phyloP scores from a whole-genome alignment of 2,113 vertebrate genomes.

The Thymallus thymallus region DNA sequence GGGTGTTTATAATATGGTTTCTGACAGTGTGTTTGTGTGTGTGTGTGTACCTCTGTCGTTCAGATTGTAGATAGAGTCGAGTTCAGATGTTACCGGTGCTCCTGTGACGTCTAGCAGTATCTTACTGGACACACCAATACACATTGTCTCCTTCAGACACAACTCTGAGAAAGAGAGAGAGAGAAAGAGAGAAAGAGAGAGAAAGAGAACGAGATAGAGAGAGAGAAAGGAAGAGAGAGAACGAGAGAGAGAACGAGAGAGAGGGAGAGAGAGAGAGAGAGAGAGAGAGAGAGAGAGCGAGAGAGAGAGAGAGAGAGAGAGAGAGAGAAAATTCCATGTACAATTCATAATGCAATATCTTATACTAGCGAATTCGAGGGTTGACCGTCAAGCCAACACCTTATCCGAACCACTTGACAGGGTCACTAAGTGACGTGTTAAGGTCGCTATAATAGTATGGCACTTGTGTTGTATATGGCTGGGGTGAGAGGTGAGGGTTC shows the following conservation, averaged over 20 bases:
- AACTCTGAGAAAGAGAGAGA: conserved; percentile 70
- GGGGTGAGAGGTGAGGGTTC: no score
- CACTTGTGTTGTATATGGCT: no score
- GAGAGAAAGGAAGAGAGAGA: not conserved
- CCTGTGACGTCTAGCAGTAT: conserved; percentile 82
- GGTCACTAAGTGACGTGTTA: no score
- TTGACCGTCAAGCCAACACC: no score
- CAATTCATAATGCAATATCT: no score
- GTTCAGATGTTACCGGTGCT: conserved; percentile 61
- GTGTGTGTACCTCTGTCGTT: conserved; percentile 69
- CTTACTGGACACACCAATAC: conserved; percentile 85
- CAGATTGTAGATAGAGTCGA: conserved; percentile 76
- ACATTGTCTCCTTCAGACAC: conserved; percentile 85
- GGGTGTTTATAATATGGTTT: conserved; percentile 10
- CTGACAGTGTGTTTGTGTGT: conserved; percentile 36
- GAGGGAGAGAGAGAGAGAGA: not conserved
- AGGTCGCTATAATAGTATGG: no score
- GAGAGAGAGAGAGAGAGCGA: not conserved
- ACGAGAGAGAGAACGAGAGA: not conserved
- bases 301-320: no score
- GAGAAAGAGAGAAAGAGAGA: not conserved
- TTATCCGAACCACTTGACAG: no score
- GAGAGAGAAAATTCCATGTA: no score
- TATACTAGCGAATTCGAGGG: no score
- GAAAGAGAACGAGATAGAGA: not conserved